Conservation (phyloP, 2,113 vertebrate species). For the Periophthalmus modestus region DNA sequence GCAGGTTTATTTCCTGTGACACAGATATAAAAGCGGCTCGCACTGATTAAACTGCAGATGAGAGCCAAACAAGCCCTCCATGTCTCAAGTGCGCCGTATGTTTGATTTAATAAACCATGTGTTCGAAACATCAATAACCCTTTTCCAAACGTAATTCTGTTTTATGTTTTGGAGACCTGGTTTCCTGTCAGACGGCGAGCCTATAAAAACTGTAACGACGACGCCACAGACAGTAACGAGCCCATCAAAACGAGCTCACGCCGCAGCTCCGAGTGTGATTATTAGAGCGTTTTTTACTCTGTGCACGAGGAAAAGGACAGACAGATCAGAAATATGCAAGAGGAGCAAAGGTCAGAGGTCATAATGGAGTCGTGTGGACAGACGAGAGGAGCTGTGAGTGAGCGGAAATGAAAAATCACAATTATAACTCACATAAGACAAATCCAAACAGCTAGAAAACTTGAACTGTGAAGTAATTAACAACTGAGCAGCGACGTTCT, state of each 20-base stretch:
- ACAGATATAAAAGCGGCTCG: neutral
- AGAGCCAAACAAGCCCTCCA: neutral
- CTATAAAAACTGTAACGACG: neutral
- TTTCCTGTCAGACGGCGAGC: neutral
- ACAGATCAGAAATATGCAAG: no score
- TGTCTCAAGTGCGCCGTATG: constrained; percentile 3
- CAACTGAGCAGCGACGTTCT: no score
- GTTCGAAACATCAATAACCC: constrained; percentile 5
- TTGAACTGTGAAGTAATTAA: no score
- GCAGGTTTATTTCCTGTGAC: constrained; percentile 7
- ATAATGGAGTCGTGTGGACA: no score
- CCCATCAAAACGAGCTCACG: neutral
- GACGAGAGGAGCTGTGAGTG: no score
- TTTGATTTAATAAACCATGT: constrained; percentile 6
- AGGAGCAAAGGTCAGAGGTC: no score
- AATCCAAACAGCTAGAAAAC: no score
- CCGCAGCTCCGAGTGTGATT: neutral
- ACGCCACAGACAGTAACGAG: neutral
- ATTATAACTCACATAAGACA: no score
- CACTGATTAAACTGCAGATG: neutral
- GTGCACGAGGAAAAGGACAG: no score
- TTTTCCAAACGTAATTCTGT: neutral
- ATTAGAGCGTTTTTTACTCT: neutral
- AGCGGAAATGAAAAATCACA: no score
- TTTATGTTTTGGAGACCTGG: neutral